A percentile compares a stretch with the other conserved stretches of the same genome.
phyloP scores from a whole-genome alignment of 2,113 vertebrate species.

The Pterocles gutturalis region DNA sequence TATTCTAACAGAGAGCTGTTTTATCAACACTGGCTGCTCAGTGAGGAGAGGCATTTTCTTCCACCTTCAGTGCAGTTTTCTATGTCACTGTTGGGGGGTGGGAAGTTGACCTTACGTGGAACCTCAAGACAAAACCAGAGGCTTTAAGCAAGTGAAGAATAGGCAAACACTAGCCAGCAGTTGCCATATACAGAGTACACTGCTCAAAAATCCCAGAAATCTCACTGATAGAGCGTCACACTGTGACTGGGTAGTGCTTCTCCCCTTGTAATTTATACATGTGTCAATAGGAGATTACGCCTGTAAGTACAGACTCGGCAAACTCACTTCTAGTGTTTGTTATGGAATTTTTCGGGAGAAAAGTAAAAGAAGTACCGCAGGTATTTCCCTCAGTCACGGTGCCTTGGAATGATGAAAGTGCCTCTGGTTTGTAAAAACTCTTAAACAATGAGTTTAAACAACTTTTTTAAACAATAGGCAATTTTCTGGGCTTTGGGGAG shows the following conservation, averaged over 20 bases:
- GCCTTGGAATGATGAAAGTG: neutral
- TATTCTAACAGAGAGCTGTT: slow-evolving; percentile 68
- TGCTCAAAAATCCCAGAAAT: slow-evolving; percentile 67
- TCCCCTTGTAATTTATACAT: slow-evolving; percentile 42
- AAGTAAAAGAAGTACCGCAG: neutral
- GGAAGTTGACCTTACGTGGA: slow-evolving; percentile 70
- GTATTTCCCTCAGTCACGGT: neutral
- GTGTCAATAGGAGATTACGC: slow-evolving; percentile 60
- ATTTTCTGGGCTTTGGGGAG: neutral
- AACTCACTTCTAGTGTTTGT: slow-evolving; percentile 42
- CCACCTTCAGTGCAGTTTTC: slow-evolving; percentile 55
- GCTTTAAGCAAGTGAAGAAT: slow-evolving; percentile 62
- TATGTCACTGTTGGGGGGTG: slow-evolving; percentile 56
- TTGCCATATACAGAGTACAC: slow-evolving; percentile 75
- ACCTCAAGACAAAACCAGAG: slow-evolving; percentile 73
- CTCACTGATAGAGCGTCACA: slow-evolving; percentile 11
- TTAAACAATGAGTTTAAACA: neutral
- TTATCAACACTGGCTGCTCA: slow-evolving; percentile 63
- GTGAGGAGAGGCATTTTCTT: slow-evolving; percentile 56
- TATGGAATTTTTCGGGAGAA: neutral
- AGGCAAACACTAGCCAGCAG: slow-evolving; percentile 69
- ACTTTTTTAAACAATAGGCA: neutral
- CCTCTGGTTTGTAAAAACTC: neutral
- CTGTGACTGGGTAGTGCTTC: slow-evolving; percentile 26
- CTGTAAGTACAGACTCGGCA: slow-evolving; percentile 33